Evolutionary conservation across 2,113 vertebrate genomes (phyloP).

Genomic region (Porphyrio hochstetteri): DNA sequence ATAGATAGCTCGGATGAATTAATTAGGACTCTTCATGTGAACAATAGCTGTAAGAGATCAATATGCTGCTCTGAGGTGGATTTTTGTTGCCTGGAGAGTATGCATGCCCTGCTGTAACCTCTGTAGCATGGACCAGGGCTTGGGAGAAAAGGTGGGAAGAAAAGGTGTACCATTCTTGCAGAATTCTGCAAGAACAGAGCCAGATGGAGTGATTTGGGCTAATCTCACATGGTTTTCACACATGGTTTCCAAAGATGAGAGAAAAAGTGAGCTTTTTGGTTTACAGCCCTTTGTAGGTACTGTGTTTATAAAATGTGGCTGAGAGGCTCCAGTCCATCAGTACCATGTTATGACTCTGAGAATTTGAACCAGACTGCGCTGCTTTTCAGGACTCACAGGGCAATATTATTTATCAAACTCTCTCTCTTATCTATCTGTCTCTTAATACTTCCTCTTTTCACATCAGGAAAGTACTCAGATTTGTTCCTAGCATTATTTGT

Average conservation of each 20-base stretch:
- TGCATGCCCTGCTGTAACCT: background rate
- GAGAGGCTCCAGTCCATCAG: background rate
- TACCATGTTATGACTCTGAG: background rate
- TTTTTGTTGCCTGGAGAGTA: background rate
- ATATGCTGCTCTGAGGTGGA: background rate
- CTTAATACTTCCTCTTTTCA: background rate
- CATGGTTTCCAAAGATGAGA: no score
- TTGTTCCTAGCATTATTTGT: background rate
- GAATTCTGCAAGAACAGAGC: background rate
- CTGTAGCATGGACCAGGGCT: rapidly evolving
- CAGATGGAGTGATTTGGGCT: rapidly evolving
- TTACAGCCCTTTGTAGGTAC: background rate
- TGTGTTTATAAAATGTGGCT: background rate
- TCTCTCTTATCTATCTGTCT: background rate
- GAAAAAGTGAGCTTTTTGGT: background rate
- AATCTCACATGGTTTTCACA: background rate
- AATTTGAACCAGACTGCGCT: background rate
- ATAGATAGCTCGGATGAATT: background rate
- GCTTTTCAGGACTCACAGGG: background rate
- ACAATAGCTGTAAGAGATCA: rapidly evolving
- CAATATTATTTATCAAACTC: background rate
- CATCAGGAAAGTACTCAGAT: background rate
- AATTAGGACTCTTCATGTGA: background rate
- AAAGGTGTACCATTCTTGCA: rapidly evolving
- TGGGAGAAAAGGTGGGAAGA: background rate